Conservation (phyloP, 2,113 vertebrate species). For the Pitta sordida region DNA sequence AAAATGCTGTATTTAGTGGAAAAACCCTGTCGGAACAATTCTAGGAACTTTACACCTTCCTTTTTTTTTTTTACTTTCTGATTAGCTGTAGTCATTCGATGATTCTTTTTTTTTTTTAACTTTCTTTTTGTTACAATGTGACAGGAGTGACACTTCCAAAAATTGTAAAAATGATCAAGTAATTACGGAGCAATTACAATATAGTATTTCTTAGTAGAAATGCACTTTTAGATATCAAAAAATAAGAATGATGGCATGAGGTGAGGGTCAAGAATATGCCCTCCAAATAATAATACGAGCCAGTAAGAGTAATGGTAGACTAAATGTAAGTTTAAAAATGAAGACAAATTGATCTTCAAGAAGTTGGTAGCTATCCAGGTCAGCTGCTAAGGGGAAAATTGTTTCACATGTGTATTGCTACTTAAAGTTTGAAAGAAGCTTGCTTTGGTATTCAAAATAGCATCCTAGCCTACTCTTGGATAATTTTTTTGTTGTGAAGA, state of each 20-base stretch:
- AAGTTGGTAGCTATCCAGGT: background rate
- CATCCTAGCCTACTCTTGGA: background rate
- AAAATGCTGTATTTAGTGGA: background rate
- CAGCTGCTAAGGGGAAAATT: background rate
- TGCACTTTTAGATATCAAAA: background rate
- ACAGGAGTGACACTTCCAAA: background rate
- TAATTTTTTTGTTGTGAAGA: constrained; percentile 16
- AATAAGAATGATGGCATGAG: background rate
- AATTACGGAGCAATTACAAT: background rate
- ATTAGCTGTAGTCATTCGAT: background rate
- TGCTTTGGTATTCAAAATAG: background rate
- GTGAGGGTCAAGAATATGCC: background rate
- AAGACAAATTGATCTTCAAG: background rate
- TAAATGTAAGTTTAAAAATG: background rate
- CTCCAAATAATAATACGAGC: background rate
- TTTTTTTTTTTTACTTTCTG: background rate
- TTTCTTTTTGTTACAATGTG: background rate
- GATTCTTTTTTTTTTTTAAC: too few species aligned
- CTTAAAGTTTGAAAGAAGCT: background rate
- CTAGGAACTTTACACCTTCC: background rate
- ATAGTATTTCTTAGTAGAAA: background rate
- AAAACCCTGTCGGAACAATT: background rate
- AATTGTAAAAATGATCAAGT: background rate
- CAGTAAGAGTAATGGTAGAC: background rate
- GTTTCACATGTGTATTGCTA: background rate